Base-by-base conservation (phyloP, 1,140 invertebrate genomes). In the Drosophila hydei region DNA sequence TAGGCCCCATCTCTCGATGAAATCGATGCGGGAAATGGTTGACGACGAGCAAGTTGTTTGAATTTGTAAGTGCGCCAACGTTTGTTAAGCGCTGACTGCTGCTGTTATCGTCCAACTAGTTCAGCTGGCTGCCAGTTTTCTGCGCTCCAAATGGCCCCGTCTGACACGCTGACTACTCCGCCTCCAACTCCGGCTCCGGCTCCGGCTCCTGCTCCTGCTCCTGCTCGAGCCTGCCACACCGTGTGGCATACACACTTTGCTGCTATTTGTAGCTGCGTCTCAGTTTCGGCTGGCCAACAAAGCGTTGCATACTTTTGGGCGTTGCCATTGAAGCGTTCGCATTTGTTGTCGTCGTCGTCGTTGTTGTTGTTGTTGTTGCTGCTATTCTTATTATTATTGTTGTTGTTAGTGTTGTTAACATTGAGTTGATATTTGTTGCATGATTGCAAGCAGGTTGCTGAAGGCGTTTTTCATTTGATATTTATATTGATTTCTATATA, bases 11-110 rank as follows among this genome's bases (percentile, higher is more conserved):
- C 96, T 96, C 94, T 97, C 96, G 93, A 97, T 95, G 93, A 97
- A 96, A 94, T 97, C 96, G 95, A 97, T 96, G 94, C 96, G 96
- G 94, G 96, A 96, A 97, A 97, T 97, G 95, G 96, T 97, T 92
- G 90, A 89, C 73, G 79, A 78, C 79, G 90, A 91, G 81, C 90
- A 77, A 77, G 78, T 90, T 77, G 75, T 77, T 75, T 74, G 70
- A 79, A 87, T 87, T 78, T 77, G 72, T 88, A 75, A 85, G 52
- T 84, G 67, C 77, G 80, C 80, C 87, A 89, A 83, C 72, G 55
- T 70, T 75, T 6, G 7, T 11, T 63, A 75, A 72, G 77, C 77
- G 59, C 65, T 51, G 45, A 25, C 48, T 18, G 43, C 43, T 11
- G 30, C 30, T 33, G 9, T 33, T 33, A 33, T 33, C 43, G 43